A percentile compares a stretch with the other conserved stretches of the same genome.
Evolutionary conservation across 2,797 vertebrate genomes (phyloP).

Genomic region (Tachyglossus aculeatus): DNA sequence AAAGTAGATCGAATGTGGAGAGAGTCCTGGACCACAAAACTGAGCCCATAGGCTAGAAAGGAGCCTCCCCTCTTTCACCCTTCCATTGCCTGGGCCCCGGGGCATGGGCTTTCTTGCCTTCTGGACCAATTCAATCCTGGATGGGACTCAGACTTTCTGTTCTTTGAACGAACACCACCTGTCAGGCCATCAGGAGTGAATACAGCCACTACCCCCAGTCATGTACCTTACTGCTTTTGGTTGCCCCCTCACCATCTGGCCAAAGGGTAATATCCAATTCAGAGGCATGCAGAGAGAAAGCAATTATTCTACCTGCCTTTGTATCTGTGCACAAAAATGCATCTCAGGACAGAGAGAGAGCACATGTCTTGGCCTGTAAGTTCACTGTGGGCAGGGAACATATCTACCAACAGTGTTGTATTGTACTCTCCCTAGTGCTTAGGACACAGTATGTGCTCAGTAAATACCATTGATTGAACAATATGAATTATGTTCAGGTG

Average conservation of each 20-base stretch:
- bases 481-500: too few species aligned
- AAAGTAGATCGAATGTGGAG: background rate
- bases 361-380: background rate
- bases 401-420: too few species aligned
- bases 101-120: background rate
- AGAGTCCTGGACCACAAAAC: background rate
- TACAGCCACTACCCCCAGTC: background rate
- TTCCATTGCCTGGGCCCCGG: background rate
- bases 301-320: background rate
- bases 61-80: background rate
- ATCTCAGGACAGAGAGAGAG: background rate
- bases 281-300: background rate
- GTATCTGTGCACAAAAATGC: background rate
- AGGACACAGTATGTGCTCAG: too few species aligned
- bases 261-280: background rate
- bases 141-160: background rate
- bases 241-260: background rate
- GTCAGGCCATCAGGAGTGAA: background rate
- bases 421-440: too few species aligned
- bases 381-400: background rate
- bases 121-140: background rate
- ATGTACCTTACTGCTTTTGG: background rate
- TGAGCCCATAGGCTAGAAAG: background rate
- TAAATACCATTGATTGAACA: too few species aligned
- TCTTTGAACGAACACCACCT: background rate